Evolutionary conservation across 2,797 vertebrate genomes (phyloP).

Genomic region (Paedocypris micromegethes): DNA sequence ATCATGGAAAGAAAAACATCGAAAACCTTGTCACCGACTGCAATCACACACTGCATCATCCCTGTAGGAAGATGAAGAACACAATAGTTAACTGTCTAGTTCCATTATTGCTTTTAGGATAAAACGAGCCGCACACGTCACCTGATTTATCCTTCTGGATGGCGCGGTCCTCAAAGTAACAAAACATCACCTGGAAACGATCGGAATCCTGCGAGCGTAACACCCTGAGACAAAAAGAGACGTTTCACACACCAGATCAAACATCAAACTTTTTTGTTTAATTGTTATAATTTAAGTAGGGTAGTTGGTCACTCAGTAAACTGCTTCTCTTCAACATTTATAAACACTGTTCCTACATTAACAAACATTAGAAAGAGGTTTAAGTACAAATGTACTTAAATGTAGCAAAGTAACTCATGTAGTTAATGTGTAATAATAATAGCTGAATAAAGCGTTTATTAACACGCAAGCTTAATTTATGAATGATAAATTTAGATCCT

Average conservation of each 20-base stretch:
- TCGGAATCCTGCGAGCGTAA: slow-evolving; percentile 84
- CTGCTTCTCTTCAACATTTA: too few relatives aligned
- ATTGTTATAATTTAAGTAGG: too few relatives aligned
- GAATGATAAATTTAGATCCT: too few relatives aligned
- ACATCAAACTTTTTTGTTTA: neutral
- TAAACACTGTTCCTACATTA: too few relatives aligned
- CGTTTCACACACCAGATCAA: neutral
- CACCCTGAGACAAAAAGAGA: slow-evolving; percentile 67
- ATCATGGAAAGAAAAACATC: slow-evolving; percentile 97
- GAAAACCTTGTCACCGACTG: slow-evolving; percentile 95
- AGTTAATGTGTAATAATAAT: too few relatives aligned
- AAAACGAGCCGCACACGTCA: slow-evolving; percentile 49
- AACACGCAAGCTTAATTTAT: too few relatives aligned
- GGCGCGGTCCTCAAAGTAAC: slow-evolving; percentile 95
- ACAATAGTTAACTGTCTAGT: neutral
- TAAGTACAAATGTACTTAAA: too few relatives aligned
- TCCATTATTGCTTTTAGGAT: neutral
- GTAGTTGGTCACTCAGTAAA: too few relatives aligned
- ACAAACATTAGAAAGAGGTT: too few relatives aligned
- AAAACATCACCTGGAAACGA: slow-evolving; percentile 98
- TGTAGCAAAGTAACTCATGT: too few relatives aligned
- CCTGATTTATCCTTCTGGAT: slow-evolving; percentile 98
- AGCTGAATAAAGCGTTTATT: too few relatives aligned
- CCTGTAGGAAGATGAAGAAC: slow-evolving; percentile 62
- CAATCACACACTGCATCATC: slow-evolving; percentile 97